A percentile compares a stretch with the other conserved stretches of the same genome.
These are phyloP conservation scores for Knipowitschia caucasica DNA, from an alignment of 2,797 vertebrate species.

Conservation along the genomic window DNA sequence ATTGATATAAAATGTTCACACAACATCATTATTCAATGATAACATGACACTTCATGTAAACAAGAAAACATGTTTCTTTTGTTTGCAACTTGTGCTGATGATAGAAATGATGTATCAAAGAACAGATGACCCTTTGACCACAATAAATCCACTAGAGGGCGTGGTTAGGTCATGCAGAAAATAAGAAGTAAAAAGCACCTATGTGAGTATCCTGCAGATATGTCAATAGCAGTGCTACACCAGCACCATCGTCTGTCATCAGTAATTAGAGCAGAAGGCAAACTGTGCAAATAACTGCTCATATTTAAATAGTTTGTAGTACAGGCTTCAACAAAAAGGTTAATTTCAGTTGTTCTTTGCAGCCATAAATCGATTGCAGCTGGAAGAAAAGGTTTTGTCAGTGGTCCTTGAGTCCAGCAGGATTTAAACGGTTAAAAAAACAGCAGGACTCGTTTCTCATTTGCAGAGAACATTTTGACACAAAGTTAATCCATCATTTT, in stretches of 20 bases:
- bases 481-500: slow-evolving; percentile 11
- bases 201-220: slow-evolving; percentile 27
- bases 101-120: background rate
- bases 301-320: slow-evolving; percentile 8
- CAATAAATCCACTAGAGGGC: slow-evolving; percentile 42
- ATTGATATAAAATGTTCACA: slow-evolving; percentile 5
- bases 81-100: slow-evolving; percentile 14
- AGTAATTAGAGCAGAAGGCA: slow-evolving; percentile 36
- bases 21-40: slow-evolving; percentile 10
- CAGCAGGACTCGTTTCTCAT: slow-evolving; percentile 18
- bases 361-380: slow-evolving; percentile 20
- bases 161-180: slow-evolving; percentile 36
- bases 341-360: slow-evolving; percentile 18
- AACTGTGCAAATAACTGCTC: slow-evolving; percentile 22
- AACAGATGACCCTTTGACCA: background rate
- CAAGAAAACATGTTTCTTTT: slow-evolving; percentile 9
- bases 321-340: slow-evolving; percentile 16
- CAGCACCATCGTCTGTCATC: slow-evolving; percentile 28
- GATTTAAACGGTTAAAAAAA: slow-evolving; percentile 13
- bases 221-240: slow-evolving; percentile 18
- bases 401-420: slow-evolving; percentile 20
- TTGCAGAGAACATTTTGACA: slow-evolving; percentile 19
- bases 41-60: slow-evolving; percentile 15
- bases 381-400: slow-evolving; percentile 39
- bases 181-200: slow-evolving; percentile 38